A percentile compares a stretch with the other conserved stretches of the same genome.
Conservation (phyloP, 2,113 vertebrate genomes). For the Semnornis frantzii region DNA sequence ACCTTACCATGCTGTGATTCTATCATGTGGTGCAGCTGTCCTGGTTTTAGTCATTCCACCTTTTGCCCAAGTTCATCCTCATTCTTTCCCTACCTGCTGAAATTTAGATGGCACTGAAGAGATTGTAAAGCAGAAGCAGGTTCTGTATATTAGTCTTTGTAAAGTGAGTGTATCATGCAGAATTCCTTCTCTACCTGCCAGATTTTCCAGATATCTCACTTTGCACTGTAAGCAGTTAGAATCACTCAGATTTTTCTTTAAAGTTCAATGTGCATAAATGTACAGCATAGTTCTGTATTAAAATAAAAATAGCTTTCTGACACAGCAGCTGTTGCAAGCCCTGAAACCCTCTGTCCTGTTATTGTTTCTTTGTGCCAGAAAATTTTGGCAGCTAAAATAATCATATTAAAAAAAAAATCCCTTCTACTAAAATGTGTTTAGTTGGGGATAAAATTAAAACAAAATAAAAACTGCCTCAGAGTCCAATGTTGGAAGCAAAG, state of each 20-base stretch:
- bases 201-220: background rate
- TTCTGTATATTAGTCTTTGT: background rate
- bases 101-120: background rate
- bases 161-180: background rate
- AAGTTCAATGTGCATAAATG: background rate
- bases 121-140: background rate
- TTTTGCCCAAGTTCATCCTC: background rate
- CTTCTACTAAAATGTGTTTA: background rate
- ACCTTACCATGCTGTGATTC: too few relatives aligned
- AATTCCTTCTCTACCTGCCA: background rate
- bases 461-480: background rate
- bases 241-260: background rate
- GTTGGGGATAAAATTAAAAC: background rate
- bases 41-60: background rate
- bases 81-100: background rate
- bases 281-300: background rate
- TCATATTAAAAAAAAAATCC: background rate
- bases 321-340: conserved; percentile 33
- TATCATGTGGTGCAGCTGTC: background rate
- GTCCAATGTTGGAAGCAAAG: background rate
- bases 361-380: conserved; percentile 52
- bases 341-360: conserved; percentile 28
- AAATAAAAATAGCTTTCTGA: conserved; percentile 48
- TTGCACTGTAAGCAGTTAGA: background rate
- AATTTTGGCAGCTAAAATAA: conserved; percentile 43